Conservation (phyloP, 2,888 invertebrate species). For the Apamea monoglypha region DNA sequence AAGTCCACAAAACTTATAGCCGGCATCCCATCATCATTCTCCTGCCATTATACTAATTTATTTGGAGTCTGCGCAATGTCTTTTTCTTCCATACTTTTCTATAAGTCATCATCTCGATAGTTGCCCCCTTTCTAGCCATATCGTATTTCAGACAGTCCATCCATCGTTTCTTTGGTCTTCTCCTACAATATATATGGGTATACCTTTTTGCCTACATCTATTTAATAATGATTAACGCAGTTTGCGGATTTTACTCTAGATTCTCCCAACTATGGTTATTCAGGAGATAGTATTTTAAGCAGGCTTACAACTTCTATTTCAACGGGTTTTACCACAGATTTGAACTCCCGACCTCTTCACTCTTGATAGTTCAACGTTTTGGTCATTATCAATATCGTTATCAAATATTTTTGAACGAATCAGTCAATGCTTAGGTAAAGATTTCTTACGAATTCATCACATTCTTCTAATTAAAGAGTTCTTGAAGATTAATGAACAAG, state of each 20-base stretch:
- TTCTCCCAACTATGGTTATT: background rate
- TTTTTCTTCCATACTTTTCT: background rate
- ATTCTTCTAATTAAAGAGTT: background rate
- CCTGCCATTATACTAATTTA: background rate
- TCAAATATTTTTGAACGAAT: background rate
- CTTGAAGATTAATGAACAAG: background rate
- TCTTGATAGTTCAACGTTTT: constrained; percentile 3
- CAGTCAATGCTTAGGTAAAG: background rate
- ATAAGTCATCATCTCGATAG: no score
- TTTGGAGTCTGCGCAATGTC: background rate
- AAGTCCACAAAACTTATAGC: background rate
- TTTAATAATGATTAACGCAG: background rate
- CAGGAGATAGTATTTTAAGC: background rate
- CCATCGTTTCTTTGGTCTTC: background rate
- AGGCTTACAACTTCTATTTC: no score
- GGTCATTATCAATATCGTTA: constrained; percentile 7
- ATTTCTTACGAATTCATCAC: background rate
- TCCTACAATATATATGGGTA: no score
- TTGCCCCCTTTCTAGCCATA: background rate
- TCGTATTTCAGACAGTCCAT: background rate
- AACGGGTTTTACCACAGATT: background rate
- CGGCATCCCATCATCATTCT: background rate
- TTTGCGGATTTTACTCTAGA: background rate
- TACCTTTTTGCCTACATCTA: background rate
- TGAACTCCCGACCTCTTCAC: constrained; percentile 4